These are phyloP conservation scores for Tympanoctomys barrerae DNA, from an alignment of 2,797 vertebrate species.

Conservation along the genomic window DNA sequence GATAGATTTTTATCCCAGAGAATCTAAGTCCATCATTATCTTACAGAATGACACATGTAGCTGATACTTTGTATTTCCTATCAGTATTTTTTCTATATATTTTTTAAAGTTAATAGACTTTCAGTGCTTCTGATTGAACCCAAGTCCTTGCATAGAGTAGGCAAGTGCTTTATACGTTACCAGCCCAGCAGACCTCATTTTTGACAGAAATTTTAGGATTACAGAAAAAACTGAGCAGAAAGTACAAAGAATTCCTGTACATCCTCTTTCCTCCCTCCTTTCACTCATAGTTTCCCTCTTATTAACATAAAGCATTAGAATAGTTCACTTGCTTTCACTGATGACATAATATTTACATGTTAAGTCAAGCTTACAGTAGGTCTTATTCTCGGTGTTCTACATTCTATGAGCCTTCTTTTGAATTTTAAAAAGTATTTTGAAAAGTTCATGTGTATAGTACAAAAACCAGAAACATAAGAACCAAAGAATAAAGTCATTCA, in stretches of 20 bases:
- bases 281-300: background rate
- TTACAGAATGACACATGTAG: background rate
- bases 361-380: background rate
- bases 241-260: background rate
- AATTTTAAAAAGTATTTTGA: background rate
- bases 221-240: background rate
- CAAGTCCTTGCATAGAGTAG: background rate
- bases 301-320: background rate
- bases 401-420: background rate
- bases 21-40: background rate
- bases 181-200: background rate
- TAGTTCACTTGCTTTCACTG: background rate
- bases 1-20: background rate
- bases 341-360: background rate
- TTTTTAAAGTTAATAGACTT: background rate
- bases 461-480: background rate
- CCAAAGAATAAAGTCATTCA: background rate
- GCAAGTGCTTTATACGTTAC: background rate
- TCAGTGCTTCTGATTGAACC: background rate
- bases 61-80: conserved; percentile 30
- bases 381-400: background rate
- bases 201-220: background rate
- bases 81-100: background rate
- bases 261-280: background rate
- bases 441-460: background rate